Conservation (phyloP, 92 coral and sea anemone species). For the Epizoanthus illoricatus region DNA sequence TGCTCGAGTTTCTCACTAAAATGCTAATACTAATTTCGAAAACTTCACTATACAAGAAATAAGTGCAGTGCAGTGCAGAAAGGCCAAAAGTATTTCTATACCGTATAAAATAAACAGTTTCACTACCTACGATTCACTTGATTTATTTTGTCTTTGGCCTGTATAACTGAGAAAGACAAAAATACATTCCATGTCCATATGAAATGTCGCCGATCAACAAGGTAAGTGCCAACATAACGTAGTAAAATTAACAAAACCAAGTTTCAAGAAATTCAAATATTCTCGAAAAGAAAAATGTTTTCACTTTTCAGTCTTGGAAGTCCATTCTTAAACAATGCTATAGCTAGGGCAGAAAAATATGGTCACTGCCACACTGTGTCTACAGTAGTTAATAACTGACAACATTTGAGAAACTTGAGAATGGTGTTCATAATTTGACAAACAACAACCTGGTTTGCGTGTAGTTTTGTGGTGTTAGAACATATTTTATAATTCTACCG, state of each 20-base stretch:
- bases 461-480: no score
- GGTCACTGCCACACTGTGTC: constrained; percentile 1
- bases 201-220: neutral
- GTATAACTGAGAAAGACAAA: constrained; percentile 15
- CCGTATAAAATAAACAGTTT: constrained; percentile 16
- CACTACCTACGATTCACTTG: constrained; percentile 22
- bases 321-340: constrained; percentile 29
- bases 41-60: no score
- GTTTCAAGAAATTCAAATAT: constrained; percentile 15
- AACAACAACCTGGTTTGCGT: no score
- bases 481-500: no score
- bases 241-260: constrained; percentile 4
- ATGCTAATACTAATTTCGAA: no score
- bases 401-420: no score
- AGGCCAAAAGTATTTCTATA: constrained; percentile 5
- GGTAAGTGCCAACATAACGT: constrained; percentile 7
- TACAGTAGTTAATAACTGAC: no score
- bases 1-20: no score
- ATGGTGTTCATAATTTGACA: no score
- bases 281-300: constrained; percentile 30
- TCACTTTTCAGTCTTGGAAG: constrained; percentile 24
- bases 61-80: no score
- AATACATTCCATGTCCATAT: constrained; percentile 12
- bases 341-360: constrained; percentile 15
- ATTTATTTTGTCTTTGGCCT: constrained; percentile 14